phyloP scores from a whole-genome alignment of 1,140 invertebrate species.

The Drosophila ironensis region DNA sequence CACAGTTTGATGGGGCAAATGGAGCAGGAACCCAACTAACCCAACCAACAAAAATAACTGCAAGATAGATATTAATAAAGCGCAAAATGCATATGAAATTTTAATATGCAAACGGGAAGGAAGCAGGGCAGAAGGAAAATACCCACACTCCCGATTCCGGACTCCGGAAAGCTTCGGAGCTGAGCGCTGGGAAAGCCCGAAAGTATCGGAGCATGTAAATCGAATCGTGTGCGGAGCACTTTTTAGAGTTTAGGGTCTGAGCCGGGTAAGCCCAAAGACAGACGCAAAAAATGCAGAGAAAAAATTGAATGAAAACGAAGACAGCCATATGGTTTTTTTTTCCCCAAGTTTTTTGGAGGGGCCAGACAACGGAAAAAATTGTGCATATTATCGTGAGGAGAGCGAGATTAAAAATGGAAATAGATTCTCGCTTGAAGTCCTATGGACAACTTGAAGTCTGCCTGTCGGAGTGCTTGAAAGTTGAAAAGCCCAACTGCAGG shows the following conservation, averaged over 20 bases:
- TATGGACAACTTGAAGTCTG: slow-evolving; percentile 22
- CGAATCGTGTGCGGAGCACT: slow-evolving; percentile 53
- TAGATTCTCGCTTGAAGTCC: slow-evolving; percentile 15
- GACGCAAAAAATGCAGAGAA: slow-evolving; percentile 2
- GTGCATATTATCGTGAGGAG: slow-evolving; percentile 42
- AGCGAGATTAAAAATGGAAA: slow-evolving; percentile 43
- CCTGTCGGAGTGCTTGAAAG: background rate
- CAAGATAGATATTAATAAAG: slow-evolving; percentile 76
- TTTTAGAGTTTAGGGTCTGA: slow-evolving; percentile 7
- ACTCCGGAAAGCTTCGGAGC: slow-evolving; percentile 1
- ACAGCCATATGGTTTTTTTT: slow-evolving; percentile 50
- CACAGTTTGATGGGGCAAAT: slow-evolving; percentile 74
- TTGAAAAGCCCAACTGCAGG: slow-evolving; percentile 4
- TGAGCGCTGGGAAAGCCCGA: slow-evolving; percentile 31
- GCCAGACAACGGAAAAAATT: slow-evolving; percentile 45
- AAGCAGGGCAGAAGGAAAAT: slow-evolving; percentile 47
- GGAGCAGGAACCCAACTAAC: slow-evolving; percentile 68
- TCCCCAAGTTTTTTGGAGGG: background rate
- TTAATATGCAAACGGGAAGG: slow-evolving; percentile 75
- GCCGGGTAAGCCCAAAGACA: slow-evolving; percentile 14
- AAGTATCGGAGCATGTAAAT: slow-evolving; percentile 69
- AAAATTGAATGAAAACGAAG: background rate
- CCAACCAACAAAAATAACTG: slow-evolving; percentile 71
- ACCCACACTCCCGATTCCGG: slow-evolving; percentile 18
- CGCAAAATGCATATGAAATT: slow-evolving; percentile 78